These are phyloP conservation scores for Drosophila anomalipes DNA, from an alignment of 2,888 invertebrate genomes.

Conservation along the genomic window DNA sequence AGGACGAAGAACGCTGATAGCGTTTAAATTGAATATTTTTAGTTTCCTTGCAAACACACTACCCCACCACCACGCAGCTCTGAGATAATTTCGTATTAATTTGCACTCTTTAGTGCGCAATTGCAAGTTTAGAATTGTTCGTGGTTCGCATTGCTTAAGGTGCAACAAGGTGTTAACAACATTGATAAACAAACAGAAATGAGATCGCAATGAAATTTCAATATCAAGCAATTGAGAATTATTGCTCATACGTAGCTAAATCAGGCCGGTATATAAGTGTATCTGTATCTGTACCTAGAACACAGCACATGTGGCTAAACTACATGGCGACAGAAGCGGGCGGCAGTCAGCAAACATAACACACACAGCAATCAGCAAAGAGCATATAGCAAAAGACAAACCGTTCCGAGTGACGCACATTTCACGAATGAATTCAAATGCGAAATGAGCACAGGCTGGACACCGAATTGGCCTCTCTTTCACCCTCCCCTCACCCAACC, in stretches of 20 bases:
- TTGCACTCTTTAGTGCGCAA: slow-evolving; percentile 50
- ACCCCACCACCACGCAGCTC: background rate
- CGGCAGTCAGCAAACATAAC: slow-evolving; percentile 48
- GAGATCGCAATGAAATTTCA: slow-evolving; percentile 25
- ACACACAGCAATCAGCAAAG: slow-evolving; percentile 3
- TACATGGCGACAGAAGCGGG: slow-evolving; percentile 6
- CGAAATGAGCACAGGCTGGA: slow-evolving; percentile 72
- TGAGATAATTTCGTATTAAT: slow-evolving; percentile 58
- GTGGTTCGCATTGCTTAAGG: background rate
- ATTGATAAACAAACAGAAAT: slow-evolving; percentile 40
- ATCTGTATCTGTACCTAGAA: slow-evolving; percentile 8
- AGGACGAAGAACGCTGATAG: background rate
- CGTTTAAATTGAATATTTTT: background rate
- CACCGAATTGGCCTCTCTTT: slow-evolving; percentile 13
- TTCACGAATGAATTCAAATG: slow-evolving; percentile 79
- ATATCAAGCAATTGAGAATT: slow-evolving; percentile 36
- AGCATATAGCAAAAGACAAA: slow-evolving; percentile 38
- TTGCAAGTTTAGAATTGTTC: background rate
- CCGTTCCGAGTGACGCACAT: slow-evolving; percentile 75
- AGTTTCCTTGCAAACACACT: background rate
- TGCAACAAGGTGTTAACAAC: slow-evolving; percentile 53
- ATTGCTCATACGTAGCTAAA: slow-evolving; percentile 18
- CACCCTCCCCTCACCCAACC: background rate
- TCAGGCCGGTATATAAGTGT: background rate
- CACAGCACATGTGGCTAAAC: background rate